A percentile compares a stretch with the other conserved stretches of the same genome.
Evolutionary conservation across 2,113 vertebrate genomes (phyloP).

Genomic region (Megaleporinus macrocephalus): DNA sequence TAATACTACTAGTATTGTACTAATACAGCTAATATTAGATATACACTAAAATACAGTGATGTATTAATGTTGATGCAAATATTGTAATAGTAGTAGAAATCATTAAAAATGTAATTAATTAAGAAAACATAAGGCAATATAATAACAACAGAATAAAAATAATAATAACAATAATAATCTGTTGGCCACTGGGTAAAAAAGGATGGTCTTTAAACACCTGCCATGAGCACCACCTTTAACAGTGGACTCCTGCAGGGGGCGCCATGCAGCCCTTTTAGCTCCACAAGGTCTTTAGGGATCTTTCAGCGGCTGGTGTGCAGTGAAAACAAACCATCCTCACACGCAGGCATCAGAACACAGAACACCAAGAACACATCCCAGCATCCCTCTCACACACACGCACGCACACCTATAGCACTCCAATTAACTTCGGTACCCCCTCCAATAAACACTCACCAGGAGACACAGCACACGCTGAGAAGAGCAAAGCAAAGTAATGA

Average conservation of each 20-base stretch:
- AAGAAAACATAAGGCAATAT: not conserved
- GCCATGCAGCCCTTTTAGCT: conserved; percentile 35
- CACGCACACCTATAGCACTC: not conserved
- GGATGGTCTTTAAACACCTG: not conserved
- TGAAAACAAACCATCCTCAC: conserved; percentile 37
- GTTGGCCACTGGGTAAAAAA: too few species aligned
- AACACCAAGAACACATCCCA: not conserved
- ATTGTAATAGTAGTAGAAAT: too few species aligned
- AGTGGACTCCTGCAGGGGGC: conserved; percentile 24
- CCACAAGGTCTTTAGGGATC: conserved; percentile 2
- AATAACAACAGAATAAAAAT: too few species aligned
- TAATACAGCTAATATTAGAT: too few species aligned
- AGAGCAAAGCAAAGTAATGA: not conserved
- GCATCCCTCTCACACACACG: not conserved
- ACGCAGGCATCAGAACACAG: not conserved
- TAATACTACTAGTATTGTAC: too few species aligned
- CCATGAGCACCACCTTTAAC: not conserved
- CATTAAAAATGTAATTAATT: too few species aligned
- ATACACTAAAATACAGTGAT: too few species aligned
- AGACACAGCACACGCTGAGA: not conserved
- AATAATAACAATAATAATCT: too few species aligned
- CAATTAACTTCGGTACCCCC: not conserved
- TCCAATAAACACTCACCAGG: not conserved
- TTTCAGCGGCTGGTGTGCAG: conserved; percentile 31
- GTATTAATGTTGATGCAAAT: too few species aligned